Base-by-base conservation (phyloP, 2,797 vertebrate species). In the Melanotaenia trifasciata region DNA sequence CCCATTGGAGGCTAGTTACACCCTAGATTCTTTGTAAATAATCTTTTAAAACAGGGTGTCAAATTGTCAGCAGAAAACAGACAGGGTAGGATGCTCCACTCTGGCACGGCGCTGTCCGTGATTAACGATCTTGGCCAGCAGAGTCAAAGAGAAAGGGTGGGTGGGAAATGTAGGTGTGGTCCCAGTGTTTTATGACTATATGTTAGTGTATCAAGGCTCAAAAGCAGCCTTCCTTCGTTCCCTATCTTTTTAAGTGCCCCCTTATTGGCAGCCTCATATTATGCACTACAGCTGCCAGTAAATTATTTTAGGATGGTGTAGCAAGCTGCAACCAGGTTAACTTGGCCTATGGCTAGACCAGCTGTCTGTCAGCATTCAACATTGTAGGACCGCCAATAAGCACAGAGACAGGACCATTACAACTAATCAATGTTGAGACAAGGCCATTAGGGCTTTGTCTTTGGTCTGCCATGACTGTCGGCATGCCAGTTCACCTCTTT, bases 231-330 rank as follows among this genome's bases (percentile, higher is more conserved):
- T 66, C 54, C 76, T 33, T 28, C 54, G 0, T 80, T 80, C 83
- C 83, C 76, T 81, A 89, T 92, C 87, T 84, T 86, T 89, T 84
- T 86, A 93, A 94, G 90, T 92, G 89, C 88, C 76, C 43, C 68
- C 11, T 9, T 53, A 45, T 84, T 93, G 87, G 89, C 90, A 90
- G 61, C 75, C 66, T 77, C 77, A 6, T 20, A 62, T 28, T 16
- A n/a, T 50, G 30, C 26, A n/a, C 72, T 58, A 36, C 58, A 45
- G 78, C 83, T 92, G 91, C 91, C 92, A 92, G 91, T 82, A 89
- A 90, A 89, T 79, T 70, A 89, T 90, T 70, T 43, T 32, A 78
- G 61, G 80, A 75, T 71, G 72, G 80, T 64, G 77, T 64, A 58
- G 81, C 79, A 22, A 30, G 58, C 56, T 65, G 38, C 59, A 61